These are phyloP conservation scores for Oncorhynchus tshawytscha DNA, from an alignment of 2,113 vertebrate species.

Conservation along the genomic window DNA sequence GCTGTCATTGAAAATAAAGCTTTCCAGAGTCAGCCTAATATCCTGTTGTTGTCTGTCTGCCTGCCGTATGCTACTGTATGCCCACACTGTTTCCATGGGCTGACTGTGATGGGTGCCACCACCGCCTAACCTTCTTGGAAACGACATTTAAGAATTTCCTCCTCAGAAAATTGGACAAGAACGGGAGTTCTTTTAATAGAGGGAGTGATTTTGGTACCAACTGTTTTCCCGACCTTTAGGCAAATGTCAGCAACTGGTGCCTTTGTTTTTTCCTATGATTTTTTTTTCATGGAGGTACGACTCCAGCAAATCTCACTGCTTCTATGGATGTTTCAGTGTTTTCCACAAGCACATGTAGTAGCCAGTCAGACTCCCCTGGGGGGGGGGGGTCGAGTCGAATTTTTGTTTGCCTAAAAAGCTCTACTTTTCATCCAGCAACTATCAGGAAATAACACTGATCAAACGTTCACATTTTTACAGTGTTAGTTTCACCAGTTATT, in stretches of 20 bases:
- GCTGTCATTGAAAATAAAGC: slow-evolving; percentile 21
- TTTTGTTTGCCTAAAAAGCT: no score
- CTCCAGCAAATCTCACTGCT: background rate
- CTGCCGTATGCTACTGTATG: background rate
- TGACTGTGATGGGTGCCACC: slow-evolving; percentile 20
- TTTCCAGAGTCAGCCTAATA: slow-evolving; percentile 17
- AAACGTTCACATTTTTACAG: no score
- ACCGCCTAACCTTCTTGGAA: slow-evolving; percentile 29
- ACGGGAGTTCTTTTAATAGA: slow-evolving; percentile 42
- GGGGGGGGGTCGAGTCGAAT: no score
- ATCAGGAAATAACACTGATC: no score
- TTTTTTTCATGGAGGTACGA: background rate
- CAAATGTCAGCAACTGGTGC: slow-evolving; percentile 32
- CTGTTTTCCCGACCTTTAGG: slow-evolving; percentile 8
- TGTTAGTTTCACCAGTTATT: no score
- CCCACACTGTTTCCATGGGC: slow-evolving; percentile 31
- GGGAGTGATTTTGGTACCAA: slow-evolving; percentile 25
- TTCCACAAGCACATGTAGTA: no score
- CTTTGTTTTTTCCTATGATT: slow-evolving; percentile 24
- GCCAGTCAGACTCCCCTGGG: no score
- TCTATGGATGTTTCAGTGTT: background rate
- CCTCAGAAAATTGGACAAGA: slow-evolving; percentile 41
- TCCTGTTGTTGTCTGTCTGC: slow-evolving; percentile 5
- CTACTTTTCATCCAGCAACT: no score
- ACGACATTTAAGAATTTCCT: slow-evolving; percentile 35